Base-by-base conservation (phyloP, 2,113 vertebrate species). In the Anas platyrhynchos region DNA sequence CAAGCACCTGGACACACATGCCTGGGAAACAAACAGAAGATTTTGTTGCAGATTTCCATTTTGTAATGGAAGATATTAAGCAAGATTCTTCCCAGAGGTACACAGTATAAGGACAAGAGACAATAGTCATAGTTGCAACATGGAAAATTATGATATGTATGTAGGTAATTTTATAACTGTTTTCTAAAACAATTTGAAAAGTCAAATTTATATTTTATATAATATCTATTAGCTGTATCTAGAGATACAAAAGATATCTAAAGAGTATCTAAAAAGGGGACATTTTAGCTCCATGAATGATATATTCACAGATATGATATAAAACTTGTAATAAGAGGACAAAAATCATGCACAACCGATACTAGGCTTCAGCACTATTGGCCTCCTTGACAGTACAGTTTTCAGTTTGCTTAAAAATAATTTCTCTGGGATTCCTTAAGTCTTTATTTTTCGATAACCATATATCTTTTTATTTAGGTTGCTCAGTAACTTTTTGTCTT, bases 331-430 rank as follows among this genome's bases (percentile, higher is more conserved):
- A 8, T 83, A 38, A 72, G 14, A 74, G 9, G 18, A 46, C 2
- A 59, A 72, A 65, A 84, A 78, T 68, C 59, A 67, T 82, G 43
- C 17, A 75, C 36, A 78, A 7, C 7, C 86, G 62, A 52, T 16
- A 11, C 22, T 55, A 15, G 6, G 7, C 16, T 71, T 91, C 68
- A 78, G 29, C 12, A n/a, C 11, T 74, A 59, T 74, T 88, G 36
- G 73, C 48, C 44, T 83, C 16, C 63, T 76, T 81, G 41, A 74
- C 13, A 76, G 31, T n/a, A 71, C 25, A 71, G 10, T 32, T 41
- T 94, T 91, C 27, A 67, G 10, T 89, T 92, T 91, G 10, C 25
- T 77, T 88, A 59, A 90, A 88, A 81, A 66, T 54, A 88, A 74
- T 86, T 88, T 46, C 56, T 86, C 4, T 84, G 72, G 55, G 65